Conservation (phyloP, 2,797 vertebrate species). For the Uromys caudimaculatus region DNA sequence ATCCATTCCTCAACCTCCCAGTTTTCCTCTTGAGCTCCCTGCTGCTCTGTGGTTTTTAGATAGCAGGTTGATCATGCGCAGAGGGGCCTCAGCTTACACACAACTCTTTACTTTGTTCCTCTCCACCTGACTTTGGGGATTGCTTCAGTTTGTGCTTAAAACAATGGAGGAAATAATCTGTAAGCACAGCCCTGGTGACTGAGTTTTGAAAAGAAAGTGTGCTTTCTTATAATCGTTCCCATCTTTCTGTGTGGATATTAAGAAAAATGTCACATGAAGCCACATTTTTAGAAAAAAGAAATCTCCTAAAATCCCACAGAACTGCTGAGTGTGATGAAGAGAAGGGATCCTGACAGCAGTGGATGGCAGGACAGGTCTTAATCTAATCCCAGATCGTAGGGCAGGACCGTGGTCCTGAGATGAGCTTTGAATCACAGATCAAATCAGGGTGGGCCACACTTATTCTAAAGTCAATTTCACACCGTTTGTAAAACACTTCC, state of each 20-base stretch:
- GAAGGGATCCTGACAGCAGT: neutral
- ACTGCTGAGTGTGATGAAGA: neutral
- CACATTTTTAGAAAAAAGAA: constrained; percentile 25
- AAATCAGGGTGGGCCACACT: neutral
- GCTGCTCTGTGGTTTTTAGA: constrained; percentile 81
- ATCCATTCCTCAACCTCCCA: constrained; percentile 39
- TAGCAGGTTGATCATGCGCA: constrained; percentile 80
- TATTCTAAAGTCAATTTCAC: neutral
- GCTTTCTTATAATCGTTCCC: constrained; percentile 49
- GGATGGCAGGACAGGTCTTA: neutral
- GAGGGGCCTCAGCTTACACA: constrained; percentile 81
- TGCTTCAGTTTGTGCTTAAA: constrained; percentile 79
- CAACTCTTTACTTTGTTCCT: constrained; percentile 61
- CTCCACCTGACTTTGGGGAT: constrained; percentile 76
- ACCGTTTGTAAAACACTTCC: neutral
- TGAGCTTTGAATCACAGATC: neutral
- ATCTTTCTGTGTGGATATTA: constrained; percentile 68
- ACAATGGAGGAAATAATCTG: constrained; percentile 81
- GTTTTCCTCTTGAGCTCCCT: constrained; percentile 32
- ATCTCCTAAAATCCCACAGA: neutral
- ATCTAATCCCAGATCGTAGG: neutral
- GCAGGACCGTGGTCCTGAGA: neutral
- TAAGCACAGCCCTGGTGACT: constrained; percentile 65
- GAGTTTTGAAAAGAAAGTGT: constrained; percentile 63
- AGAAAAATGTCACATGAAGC: constrained; percentile 63